phyloP scores from a whole-genome alignment of 64 coral and sea anemone species.

The Actinia tenebrosa region DNA sequence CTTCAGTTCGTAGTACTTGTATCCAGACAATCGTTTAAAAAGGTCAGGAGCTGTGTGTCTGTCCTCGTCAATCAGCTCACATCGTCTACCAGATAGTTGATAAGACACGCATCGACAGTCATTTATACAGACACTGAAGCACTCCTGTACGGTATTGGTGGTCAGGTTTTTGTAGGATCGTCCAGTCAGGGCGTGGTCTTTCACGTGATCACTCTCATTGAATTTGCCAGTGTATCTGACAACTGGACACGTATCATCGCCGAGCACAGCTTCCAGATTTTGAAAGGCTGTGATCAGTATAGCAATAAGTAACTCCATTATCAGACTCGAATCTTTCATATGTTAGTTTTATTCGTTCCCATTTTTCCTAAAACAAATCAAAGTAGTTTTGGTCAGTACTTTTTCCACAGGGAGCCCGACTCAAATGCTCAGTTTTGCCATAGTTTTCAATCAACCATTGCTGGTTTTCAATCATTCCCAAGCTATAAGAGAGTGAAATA shows the following conservation, averaged over 20 bases:
- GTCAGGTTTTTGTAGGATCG: slow-evolving; percentile 18
- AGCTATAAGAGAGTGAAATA: too few relatives aligned
- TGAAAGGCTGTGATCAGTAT: not conserved
- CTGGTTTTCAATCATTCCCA: too few relatives aligned
- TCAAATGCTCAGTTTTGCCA: too few relatives aligned
- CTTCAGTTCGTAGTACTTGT: slow-evolving; percentile 32
- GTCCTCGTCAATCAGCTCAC: slow-evolving; percentile 39
- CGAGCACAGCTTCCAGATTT: not conserved
- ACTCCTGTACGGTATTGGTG: not conserved
- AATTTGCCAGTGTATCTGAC: slow-evolving; percentile 20
- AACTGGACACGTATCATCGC: not conserved
- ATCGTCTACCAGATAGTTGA: slow-evolving; percentile 22
- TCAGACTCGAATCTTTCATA: not conserved
- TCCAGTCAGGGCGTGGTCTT: not conserved
- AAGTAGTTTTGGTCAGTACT: too few relatives aligned
- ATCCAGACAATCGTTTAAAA: not conserved
- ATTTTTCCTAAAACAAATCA: too few relatives aligned
- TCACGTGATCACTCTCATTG: not conserved
- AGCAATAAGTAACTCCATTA: not conserved
- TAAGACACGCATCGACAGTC: slow-evolving; percentile 30
- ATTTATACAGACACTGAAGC: not conserved
- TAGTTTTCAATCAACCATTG: too few relatives aligned
- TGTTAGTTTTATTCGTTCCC: too few relatives aligned
- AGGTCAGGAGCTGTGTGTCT: slow-evolving; percentile 19
- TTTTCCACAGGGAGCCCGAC: too few relatives aligned